Evolutionary conservation across 2,888 invertebrate genomes (phyloP), one percentile per base, ranked within the genome.

Genomic region (Cataglyphis altisquamis): DNA sequence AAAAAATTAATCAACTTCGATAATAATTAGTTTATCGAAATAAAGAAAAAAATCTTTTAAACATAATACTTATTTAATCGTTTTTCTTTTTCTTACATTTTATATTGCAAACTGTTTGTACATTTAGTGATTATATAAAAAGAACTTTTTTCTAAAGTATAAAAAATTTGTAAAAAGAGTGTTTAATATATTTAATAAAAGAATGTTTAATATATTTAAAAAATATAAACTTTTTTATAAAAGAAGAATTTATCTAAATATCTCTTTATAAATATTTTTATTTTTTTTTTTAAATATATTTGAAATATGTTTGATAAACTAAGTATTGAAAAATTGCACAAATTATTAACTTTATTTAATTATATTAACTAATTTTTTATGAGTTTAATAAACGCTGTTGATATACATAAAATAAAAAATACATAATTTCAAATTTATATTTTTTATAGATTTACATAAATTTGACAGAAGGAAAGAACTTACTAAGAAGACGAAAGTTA

Each of bases 401-500:
- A 15, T 21, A 15, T 21, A 2, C 29, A 60, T 39, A 0, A 77
- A 39, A 39, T 29, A 52, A 74, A n/a, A n/a, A 48, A 45, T 41
- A 18, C 39, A 4, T 48, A 32, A 41, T 32, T 63, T 74, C 0
- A 41, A 29, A 15, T 62, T 60, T n/a, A 41, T 29, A 36, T 21
- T 48, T 64, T 18, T 25, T 39, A 52, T 52, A 68, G 21, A n/a
- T 52, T 52, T 32, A 1, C 12, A 2, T 32, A 68, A 36, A 21
- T 29, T 48, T 18, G 18, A 29, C 8, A 25, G 0, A 25, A 41
- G 18, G 25, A 32, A 9, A 21, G 10, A 32, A 64, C 81, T 39
- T 77, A 82, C 81, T 52, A 25, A 29, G 32, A 81, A 6, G 41
- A 82, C 1, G 1, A 81, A 41, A n/a, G 62, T 15, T 8, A 77